These are phyloP conservation scores for Parnassius mnemosyne DNA, from an alignment of 2,888 invertebrate genomes.

Conservation along the genomic window DNA sequence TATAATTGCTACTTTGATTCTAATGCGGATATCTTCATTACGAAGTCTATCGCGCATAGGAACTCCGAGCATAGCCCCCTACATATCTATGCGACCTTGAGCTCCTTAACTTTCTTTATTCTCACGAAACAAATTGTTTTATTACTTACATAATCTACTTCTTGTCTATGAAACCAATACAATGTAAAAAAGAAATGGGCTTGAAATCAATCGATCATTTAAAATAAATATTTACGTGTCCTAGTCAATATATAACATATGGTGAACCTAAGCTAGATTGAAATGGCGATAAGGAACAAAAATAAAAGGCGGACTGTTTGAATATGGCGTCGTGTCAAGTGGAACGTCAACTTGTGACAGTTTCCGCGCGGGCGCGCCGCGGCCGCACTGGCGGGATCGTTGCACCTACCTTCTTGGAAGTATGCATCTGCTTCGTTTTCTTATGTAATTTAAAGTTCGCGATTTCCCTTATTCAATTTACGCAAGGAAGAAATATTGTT, in stretches of 20 bases:
- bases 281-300: conserved; percentile 66
- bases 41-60: too few relatives aligned
- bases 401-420: conserved; percentile 71
- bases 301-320: conserved; percentile 74
- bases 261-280: conserved; percentile 47
- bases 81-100: too few relatives aligned
- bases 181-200: too few relatives aligned
- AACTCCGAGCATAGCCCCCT: too few relatives aligned
- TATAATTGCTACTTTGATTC: too few relatives aligned
- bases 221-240: neutral
- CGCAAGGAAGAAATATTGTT: neutral
- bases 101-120: too few relatives aligned
- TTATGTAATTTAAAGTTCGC: conserved; percentile 43
- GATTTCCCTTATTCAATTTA: conserved; percentile 26
- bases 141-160: too few relatives aligned
- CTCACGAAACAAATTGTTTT: too few relatives aligned
- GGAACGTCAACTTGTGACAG: conserved; percentile 77
- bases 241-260: neutral
- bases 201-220: too few relatives aligned
- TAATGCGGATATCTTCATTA: too few relatives aligned
- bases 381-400: conserved; percentile 42
- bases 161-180: too few relatives aligned
- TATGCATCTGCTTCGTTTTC: conserved; percentile 42
- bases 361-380: conserved; percentile 72
- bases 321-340: conserved; percentile 76